phyloP scores from a whole-genome alignment of 2,888 invertebrate species.

The Rhingia campestris region DNA sequence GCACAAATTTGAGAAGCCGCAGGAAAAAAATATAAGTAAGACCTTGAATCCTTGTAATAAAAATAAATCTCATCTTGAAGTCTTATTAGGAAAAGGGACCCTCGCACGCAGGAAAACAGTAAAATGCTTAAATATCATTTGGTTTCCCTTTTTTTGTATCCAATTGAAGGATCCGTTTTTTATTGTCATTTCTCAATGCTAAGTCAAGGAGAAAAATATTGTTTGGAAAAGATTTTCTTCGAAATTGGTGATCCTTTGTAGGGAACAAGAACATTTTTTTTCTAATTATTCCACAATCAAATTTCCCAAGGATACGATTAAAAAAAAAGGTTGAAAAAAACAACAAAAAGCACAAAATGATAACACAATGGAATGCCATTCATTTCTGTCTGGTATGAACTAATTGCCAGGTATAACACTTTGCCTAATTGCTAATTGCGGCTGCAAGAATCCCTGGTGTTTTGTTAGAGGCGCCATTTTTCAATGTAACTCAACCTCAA shows the following conservation, averaged over 20 bases:
- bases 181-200: no score
- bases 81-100: slow-evolving; percentile 15
- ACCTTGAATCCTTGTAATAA: slow-evolving; percentile 37
- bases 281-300: slow-evolving; percentile 16
- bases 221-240: slow-evolving; percentile 6
- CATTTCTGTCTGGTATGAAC: slow-evolving; percentile 19
- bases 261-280: slow-evolving; percentile 7
- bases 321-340: not conserved
- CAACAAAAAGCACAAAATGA: not conserved
- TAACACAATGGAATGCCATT: not conserved
- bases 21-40: not conserved
- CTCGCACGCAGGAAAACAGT: not conserved
- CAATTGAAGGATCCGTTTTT: no score
- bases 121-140: not conserved
- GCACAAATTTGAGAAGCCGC: slow-evolving; percentile 23
- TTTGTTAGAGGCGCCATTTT: slow-evolving; percentile 14
- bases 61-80: slow-evolving; percentile 17
- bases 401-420: slow-evolving; percentile 51
- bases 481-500: not conserved
- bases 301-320: slow-evolving; percentile 5
- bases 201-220: slow-evolving; percentile 10
- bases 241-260: slow-evolving; percentile 38
- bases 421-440: slow-evolving; percentile 49
- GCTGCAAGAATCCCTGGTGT: slow-evolving; percentile 25
- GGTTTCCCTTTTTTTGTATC: not conserved